A percentile compares a stretch with the other conserved stretches of the same genome.
These are phyloP conservation scores for Cetoscarus ocellatus DNA, from an alignment of 2,797 vertebrate species.

Conservation along the genomic window DNA sequence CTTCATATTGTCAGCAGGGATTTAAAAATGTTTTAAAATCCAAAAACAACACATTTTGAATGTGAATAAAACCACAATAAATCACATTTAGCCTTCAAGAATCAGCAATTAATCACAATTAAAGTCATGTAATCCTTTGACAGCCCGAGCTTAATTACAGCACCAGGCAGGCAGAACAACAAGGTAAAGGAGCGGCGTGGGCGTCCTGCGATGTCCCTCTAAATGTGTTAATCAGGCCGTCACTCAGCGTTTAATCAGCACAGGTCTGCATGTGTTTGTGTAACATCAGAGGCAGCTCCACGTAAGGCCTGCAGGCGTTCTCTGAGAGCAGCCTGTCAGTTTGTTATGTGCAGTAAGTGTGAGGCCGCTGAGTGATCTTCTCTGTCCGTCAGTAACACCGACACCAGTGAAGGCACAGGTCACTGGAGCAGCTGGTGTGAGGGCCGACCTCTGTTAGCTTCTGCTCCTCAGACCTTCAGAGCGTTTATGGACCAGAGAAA, in stretches of 20 bases:
- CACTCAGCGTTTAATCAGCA: conserved; percentile 29
- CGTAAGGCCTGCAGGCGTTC: conserved; percentile 15
- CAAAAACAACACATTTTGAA: too few relatives aligned
- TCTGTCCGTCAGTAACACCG: conserved; percentile 3
- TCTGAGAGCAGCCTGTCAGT: conserved; percentile 25
- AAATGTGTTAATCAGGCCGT: neutral
- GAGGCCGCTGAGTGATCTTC: conserved; percentile 25
- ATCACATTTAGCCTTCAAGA: too few relatives aligned
- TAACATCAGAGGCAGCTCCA: conserved; percentile 10
- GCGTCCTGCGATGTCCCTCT: neutral
- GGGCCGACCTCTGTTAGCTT: conserved; percentile 5
- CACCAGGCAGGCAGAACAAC: neutral
- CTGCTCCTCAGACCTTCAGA: conserved; percentile 5
- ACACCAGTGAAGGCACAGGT: neutral
- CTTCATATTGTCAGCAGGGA: too few relatives aligned
- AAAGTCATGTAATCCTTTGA: too few relatives aligned
- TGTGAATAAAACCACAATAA: too few relatives aligned
- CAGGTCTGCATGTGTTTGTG: conserved; percentile 10
- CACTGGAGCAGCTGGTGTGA: conserved; percentile 36
- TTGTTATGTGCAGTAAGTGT: conserved; percentile 19
- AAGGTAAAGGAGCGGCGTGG: neutral
- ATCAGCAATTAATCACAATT: too few relatives aligned
- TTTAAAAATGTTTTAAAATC: too few relatives aligned
- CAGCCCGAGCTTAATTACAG: neutral
- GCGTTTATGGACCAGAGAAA: conserved; percentile 46